Evolutionary conservation across 1,140 invertebrate genomes (phyloP), one percentile per base, ranked within the genome.

Genomic region (Diuraphis noxia): DNA sequence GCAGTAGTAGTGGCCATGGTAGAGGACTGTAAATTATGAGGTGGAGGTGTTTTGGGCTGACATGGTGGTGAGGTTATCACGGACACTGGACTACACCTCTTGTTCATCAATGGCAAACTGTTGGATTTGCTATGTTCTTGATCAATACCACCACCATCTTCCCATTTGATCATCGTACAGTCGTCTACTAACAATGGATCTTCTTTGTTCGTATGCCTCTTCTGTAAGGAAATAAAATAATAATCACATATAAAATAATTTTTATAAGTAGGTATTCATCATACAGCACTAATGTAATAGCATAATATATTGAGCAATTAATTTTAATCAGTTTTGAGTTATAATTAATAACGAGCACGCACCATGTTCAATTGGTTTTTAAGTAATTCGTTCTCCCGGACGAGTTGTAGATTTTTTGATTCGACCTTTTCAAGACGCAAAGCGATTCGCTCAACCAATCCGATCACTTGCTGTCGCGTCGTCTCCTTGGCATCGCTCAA

Each of bases 401-500:
- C 36, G 25, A 91, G 72, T 40, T 63, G 77, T 41, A 88, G 49
- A 19, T 92, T 89, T 81, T 79, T 92, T 25, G 84, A 41, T 86
- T 92, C 56, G 21, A 92, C 46, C 79, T 49, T 56, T 82, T 93
- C 93, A 36, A 93, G 82, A 23, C 93, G 88, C 13, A 92, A 36
- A 8, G 93, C 93, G 34, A 93, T 92, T 82, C 92, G 92, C 81
- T 93, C 92, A 2, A 93, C 93, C 38, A 93, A 92, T 8, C 92
- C 92, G 5, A 93, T 92, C 49, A 93, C 93, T 38, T 92, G 92
- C n/a, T 93, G 92, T 40, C 93, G 91, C 21, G 93, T 93, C n/a
- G 93, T 92, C 92, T 93, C 93, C 92, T 93, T 93, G 34, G 93
- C 93, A 82, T 93, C 93, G 77, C 93, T 93, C 17, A 93, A 86